These are phyloP conservation scores for Latrodectus geometricus DNA, from an alignment of 1,140 invertebrate genomes.

Conservation along the genomic window DNA sequence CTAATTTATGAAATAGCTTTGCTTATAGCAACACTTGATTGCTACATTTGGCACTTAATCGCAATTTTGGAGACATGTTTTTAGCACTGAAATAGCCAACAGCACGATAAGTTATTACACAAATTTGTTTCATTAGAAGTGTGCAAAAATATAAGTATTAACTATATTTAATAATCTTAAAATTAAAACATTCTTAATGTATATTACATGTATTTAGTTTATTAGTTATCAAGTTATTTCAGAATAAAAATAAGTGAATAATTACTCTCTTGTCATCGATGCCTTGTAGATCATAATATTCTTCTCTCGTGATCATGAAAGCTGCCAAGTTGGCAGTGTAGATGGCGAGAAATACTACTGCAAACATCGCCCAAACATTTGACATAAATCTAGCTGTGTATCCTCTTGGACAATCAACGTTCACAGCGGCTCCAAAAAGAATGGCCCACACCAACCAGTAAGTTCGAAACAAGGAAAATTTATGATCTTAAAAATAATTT, in stretches of 20 bases:
- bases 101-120: too few species aligned
- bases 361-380: constrained; percentile 98
- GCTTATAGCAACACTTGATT: too few species aligned
- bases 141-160: too few species aligned
- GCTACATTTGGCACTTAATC: too few species aligned
- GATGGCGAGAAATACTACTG: constrained; percentile 90
- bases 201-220: background rate
- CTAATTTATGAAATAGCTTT: too few species aligned
- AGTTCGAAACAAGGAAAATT: constrained; percentile 95
- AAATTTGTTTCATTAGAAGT: too few species aligned
- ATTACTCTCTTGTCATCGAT: constrained; percentile 84
- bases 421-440: constrained; percentile 95
- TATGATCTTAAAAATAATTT: constrained; percentile 70
- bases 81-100: too few species aligned
- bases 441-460: constrained; percentile 99
- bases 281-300: constrained; percentile 93
- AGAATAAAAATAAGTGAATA: background rate
- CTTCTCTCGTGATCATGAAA: constrained; percentile 99
- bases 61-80: too few species aligned
- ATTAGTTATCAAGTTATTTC: background rate
- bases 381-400: constrained; percentile 95
- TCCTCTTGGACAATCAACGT: constrained; percentile 93
- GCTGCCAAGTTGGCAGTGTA: constrained; percentile 98
- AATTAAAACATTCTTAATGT: too few species aligned
- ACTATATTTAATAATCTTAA: too few species aligned